phyloP scores from a whole-genome alignment of 1,140 invertebrate genomes.

The Drosophila melanogaster region DNA sequence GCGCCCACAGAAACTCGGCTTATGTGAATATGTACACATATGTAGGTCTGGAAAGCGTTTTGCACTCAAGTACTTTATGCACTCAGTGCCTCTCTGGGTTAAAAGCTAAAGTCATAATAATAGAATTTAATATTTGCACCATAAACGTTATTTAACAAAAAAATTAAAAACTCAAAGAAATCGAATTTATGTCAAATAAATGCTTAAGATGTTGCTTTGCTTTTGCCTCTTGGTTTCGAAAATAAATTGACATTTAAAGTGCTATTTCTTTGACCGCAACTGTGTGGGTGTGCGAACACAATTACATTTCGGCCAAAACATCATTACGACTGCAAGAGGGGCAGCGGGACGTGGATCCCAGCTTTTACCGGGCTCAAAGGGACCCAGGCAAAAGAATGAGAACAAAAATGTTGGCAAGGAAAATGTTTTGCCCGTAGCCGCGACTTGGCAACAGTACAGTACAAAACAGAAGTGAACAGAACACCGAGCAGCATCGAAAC shows the following conservation, averaged over 20 bases:
- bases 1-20: constrained; percentile 21
- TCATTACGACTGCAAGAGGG: constrained; percentile 28
- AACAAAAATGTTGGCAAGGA: constrained; percentile 63
- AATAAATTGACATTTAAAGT: not conserved
- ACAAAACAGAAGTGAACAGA: constrained; percentile 58
- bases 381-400: constrained; percentile 32
- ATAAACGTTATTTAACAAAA: not conserved
- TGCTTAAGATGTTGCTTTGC: not conserved
- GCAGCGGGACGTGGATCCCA: not conserved
- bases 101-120: not conserved
- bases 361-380: constrained; percentile 49
- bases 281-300: constrained; percentile 36
- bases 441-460: constrained; percentile 65
- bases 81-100: constrained; percentile 28
- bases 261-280: constrained; percentile 12
- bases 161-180: not conserved
- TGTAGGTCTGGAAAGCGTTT: constrained; percentile 51
- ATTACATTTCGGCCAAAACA: constrained; percentile 60
- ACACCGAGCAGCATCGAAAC: constrained; percentile 51
- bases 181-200: too few relatives aligned
- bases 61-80: constrained; percentile 55
- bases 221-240: too few relatives aligned
- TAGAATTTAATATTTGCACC: not conserved
- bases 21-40: constrained; percentile 11
- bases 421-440: constrained; percentile 66